Conservation (phyloP, 2,113 vertebrate genomes). For the Centropus bengalensis region DNA sequence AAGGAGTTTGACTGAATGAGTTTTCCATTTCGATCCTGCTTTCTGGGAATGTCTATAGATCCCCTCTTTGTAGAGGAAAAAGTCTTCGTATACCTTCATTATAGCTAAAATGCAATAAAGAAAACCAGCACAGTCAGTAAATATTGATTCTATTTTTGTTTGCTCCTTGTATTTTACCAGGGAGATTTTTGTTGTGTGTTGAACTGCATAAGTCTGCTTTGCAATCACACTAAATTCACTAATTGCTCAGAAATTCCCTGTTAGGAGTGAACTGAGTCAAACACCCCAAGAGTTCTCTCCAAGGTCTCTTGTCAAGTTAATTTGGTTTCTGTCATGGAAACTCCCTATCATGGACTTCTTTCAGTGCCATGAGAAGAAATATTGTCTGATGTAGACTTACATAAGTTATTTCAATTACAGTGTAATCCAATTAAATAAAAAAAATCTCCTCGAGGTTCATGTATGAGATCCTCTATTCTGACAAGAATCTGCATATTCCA, state of each 20-base stretch:
- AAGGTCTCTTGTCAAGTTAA: background rate
- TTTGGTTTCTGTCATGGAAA: background rate
- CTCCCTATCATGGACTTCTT: background rate
- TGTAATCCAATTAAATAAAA: background rate
- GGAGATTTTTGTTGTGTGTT: background rate
- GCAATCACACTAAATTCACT: background rate
- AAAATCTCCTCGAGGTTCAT: background rate
- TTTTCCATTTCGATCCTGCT: constrained; percentile 60
- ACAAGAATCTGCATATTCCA: background rate
- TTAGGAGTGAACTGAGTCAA: background rate
- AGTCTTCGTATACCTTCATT: constrained; percentile 80
- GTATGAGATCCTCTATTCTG: background rate
- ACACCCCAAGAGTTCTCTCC: background rate
- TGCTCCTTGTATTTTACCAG: background rate
- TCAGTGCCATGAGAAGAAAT: background rate
- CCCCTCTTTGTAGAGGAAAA: constrained; percentile 81
- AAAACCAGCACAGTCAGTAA: background rate
- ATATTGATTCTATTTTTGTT: background rate
- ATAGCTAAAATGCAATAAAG: constrained; percentile 67
- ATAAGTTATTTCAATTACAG: background rate
- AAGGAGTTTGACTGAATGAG: constrained; percentile 79
- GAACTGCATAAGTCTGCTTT: background rate
- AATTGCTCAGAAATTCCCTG: background rate
- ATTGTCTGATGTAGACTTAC: rapidly evolving
- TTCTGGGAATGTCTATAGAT: constrained; percentile 71